Conservation (phyloP, 2,888 invertebrate genomes). For the Caenorhabditis zanzibari region DNA sequence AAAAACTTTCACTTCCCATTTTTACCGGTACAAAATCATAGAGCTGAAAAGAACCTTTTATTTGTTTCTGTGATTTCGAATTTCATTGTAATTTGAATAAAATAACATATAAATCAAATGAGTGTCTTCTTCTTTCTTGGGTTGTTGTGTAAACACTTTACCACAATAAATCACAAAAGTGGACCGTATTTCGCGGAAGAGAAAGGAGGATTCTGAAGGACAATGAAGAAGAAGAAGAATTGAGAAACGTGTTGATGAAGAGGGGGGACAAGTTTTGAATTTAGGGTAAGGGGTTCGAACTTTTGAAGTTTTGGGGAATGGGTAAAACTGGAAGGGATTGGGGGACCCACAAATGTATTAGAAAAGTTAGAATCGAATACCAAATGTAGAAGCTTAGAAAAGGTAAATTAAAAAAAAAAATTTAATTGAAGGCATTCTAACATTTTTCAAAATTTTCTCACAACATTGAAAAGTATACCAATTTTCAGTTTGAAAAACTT, state of each 20-base stretch:
- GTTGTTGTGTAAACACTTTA: slow-evolving; percentile 68
- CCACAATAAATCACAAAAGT: slow-evolving; percentile 69
- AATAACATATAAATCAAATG: slow-evolving; percentile 63
- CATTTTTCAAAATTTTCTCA: too few species aligned
- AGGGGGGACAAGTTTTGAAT: not conserved
- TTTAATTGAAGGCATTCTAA: too few species aligned
- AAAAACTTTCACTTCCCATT: slow-evolving; percentile 2
- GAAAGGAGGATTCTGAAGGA: slow-evolving; percentile 5
- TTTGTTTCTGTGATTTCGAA: slow-evolving; percentile 42
- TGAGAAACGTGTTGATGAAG: slow-evolving; percentile 19
- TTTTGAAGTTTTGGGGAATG: not conserved
- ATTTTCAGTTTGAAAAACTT: too few species aligned
- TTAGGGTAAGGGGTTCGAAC: slow-evolving; percentile 17
- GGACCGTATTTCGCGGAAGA: slow-evolving; percentile 58
- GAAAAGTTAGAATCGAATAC: too few species aligned
- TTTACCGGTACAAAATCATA: slow-evolving; percentile 33
- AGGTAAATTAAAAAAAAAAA: too few species aligned
- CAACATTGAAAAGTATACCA: too few species aligned
- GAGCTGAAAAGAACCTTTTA: slow-evolving; percentile 23
- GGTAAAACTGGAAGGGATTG: not conserved
- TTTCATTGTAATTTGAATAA: slow-evolving; percentile 47
- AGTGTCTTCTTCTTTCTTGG: slow-evolving; percentile 6
- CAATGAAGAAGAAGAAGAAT: not conserved
- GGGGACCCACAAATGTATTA: too few species aligned
- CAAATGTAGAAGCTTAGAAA: too few species aligned